These are phyloP conservation scores for Calypte anna DNA, from an alignment of 2,113 vertebrate genomes.

Conservation along the genomic window DNA sequence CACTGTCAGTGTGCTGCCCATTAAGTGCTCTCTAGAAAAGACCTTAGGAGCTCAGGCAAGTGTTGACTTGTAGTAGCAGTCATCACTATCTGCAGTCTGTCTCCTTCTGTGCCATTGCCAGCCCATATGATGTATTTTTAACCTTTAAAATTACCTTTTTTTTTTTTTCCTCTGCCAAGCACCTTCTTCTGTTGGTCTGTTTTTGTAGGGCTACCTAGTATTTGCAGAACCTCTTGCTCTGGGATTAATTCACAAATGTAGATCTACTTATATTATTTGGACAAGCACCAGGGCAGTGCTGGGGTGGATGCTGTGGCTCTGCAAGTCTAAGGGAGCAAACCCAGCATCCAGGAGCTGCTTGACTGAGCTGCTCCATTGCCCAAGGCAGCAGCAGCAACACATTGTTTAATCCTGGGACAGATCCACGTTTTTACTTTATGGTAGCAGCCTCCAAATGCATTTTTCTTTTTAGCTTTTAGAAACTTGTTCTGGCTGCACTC, in stretches of 20 bases:
- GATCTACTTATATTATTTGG: not conserved
- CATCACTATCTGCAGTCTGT: not conserved
- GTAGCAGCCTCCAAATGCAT: slow-evolving; percentile 18
- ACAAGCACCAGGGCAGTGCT: not conserved
- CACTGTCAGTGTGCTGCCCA: not conserved
- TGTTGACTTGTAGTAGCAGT: not conserved
- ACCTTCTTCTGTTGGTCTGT: not conserved
- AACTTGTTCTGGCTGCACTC: not conserved
- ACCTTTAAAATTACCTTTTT: not conserved
- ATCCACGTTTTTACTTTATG: slow-evolving; percentile 1
- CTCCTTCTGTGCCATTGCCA: not conserved
- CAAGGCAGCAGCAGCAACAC: not conserved
- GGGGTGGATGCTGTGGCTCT: not conserved
- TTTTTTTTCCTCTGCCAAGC: not conserved
- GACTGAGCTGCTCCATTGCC: not conserved
- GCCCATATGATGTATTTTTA: not conserved
- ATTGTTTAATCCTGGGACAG: not conserved
- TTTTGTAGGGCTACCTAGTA: not conserved
- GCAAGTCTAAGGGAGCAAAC: not conserved
- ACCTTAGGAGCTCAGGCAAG: not conserved
- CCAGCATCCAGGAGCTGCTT: not conserved
- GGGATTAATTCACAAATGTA: not conserved
- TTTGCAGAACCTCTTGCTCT: not conserved
- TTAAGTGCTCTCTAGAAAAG: not conserved
- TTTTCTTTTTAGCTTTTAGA: not conserved